Base-by-base conservation (phyloP, 2,888 invertebrate species). In the Amiota mariae region DNA sequence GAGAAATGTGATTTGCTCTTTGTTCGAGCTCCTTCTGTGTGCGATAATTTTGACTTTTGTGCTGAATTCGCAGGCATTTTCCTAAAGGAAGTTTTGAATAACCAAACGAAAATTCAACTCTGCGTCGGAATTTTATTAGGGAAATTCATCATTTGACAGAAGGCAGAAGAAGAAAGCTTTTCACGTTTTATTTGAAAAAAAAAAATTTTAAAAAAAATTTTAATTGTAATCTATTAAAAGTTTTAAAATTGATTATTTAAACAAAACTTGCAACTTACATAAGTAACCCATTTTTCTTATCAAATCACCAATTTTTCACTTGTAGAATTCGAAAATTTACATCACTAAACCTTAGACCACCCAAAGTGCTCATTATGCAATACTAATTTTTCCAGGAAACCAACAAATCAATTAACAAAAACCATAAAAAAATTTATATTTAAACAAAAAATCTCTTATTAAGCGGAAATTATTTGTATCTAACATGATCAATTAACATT, bases 401-500 rank as follows among this genome's bases (percentile, higher is more conserved):
- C 36, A 36, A 2, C 24, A 61, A 61, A 63, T 13, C 63, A 63
- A 59, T 59, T 59, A 59, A 24, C 59, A 20, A 59, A 18, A 59
- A 6, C 1, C 12, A 36, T 6, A 36, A 20, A 59, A 36, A 59
- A 59, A 2, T 18, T 6, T n/a, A n/a, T 57, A n/a, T 59, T 18
- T 59, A 24, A 36, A 36, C 59, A 59, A 59, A 59, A 59, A 11
- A 59, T 36, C 6, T 2, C 36, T 36, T 36, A 36, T 36, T 59
- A 20, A 20, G 2, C 59, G 24, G 20, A 18, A 20, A 59, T 20
- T 20, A 10, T 12, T 57, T 64, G 47, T 13, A 51, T 9, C 49
- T 10, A 66, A 66, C 49, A 68, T 51, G 18, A 67, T 51, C 67
- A 68, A 68, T 68, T 68, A 68, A 54, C 67, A 68, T 68, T 24